A percentile compares a stretch with the other conserved stretches of the same genome.
Evolutionary conservation across 2,888 invertebrate species (phyloP).

Genomic region (Endotricha flammealis): DNA sequence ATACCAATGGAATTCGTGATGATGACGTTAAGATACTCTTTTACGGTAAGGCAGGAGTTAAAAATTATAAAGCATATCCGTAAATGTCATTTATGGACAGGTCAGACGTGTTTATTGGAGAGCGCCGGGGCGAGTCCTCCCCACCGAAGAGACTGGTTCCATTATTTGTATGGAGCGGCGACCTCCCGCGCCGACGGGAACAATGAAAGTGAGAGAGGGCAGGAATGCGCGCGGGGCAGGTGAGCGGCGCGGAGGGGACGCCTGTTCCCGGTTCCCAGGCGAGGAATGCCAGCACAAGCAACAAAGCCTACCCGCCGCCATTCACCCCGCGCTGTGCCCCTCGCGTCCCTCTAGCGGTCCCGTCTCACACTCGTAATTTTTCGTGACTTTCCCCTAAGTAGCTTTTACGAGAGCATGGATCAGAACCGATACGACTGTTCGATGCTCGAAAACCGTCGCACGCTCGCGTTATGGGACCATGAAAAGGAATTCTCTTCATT

Average conservation of each 20-base stretch:
- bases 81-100: conserved; percentile 62
- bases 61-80: conserved; percentile 49
- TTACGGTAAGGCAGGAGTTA: conserved; percentile 6
- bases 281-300: conserved; percentile 75
- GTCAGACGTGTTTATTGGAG: conserved; percentile 62
- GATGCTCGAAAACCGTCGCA: conserved; percentile 47
- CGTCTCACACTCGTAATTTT: conserved; percentile 60
- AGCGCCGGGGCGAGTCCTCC: conserved; percentile 49
- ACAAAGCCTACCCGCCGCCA: conserved; percentile 74
- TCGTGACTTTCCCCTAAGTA: conserved; percentile 61
- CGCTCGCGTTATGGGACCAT: conserved; percentile 32
- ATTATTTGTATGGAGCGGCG: conserved; percentile 64
- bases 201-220: conserved; percentile 77
- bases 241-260: conserved; percentile 35
- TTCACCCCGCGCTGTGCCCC: conserved; percentile 56
- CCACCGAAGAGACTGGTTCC: conserved; percentile 60
- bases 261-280: conserved; percentile 74
- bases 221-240: conserved; percentile 60
- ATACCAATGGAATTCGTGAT: conserved; percentile 13
- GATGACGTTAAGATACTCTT: conserved; percentile 21
- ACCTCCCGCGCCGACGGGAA: conserved; percentile 74
- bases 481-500: conserved; percentile 31
- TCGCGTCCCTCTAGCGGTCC: conserved; percentile 43
- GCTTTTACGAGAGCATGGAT: conserved; percentile 45
- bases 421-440: conserved; percentile 37